Conservation (phyloP, 2,113 vertebrate species). For the Triplophysa tibetana region DNA sequence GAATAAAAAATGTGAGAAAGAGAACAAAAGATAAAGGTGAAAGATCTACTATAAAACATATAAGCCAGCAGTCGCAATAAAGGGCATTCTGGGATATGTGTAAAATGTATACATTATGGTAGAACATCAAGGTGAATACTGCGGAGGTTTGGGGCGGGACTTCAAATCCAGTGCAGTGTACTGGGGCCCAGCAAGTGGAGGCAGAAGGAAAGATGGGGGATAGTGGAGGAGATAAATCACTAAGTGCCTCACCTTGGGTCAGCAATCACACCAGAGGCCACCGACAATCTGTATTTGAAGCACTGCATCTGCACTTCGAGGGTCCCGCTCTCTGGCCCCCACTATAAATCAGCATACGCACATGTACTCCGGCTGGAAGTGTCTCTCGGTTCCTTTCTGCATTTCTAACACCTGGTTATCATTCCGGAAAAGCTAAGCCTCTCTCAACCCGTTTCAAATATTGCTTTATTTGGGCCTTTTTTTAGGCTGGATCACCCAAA, state of each 20-base stretch:
- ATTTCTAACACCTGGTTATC: constrained; percentile 11
- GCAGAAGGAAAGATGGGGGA: constrained; percentile 71
- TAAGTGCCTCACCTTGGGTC: constrained; percentile 81
- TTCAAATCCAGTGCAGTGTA: constrained; percentile 41
- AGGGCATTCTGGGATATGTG: constrained; percentile 20
- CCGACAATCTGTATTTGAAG: constrained; percentile 81
- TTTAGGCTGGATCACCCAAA: background rate
- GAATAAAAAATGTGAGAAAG: constrained; percentile 49
- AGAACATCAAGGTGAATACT: constrained; percentile 8
- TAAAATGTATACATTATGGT: constrained; percentile 13
- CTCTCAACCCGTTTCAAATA: background rate
- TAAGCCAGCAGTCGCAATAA: constrained; percentile 17
- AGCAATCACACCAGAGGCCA: constrained; percentile 78
- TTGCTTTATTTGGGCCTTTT: background rate
- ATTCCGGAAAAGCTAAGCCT: background rate
- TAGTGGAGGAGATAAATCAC: constrained; percentile 79
- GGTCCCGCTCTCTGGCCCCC: constrained; percentile 76
- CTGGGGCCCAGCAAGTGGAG: constrained; percentile 19
- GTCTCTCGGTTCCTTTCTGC: background rate
- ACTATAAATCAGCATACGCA: constrained; percentile 79
- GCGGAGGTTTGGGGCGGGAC: constrained; percentile 42
- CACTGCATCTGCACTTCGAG: constrained; percentile 77
- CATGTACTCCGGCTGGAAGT: constrained; percentile 17
- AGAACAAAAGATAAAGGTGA: constrained; percentile 7
- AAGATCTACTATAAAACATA: constrained; percentile 26